Percentiles rank a stretch among this genome's conserved stretches.
Evolutionary conservation across 1,140 invertebrate species (phyloP).

Genomic region (Trachelipus rathkii): DNA sequence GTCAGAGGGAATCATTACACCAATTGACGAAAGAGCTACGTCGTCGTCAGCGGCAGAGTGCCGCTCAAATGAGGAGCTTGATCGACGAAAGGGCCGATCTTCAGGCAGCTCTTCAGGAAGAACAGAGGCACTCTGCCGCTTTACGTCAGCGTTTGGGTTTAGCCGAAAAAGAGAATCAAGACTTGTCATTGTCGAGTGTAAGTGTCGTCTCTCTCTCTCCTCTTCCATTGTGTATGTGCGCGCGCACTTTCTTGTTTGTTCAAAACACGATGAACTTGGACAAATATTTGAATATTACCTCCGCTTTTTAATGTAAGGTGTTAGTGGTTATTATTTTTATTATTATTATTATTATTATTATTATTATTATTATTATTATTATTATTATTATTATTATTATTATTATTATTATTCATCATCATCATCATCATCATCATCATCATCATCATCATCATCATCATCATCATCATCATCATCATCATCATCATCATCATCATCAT

Average conservation of each 20-base stretch:
- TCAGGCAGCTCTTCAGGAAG: conserved; percentile 76
- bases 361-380: background rate
- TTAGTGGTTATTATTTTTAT: background rate
- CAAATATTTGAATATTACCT: no score
- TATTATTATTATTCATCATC: no score
- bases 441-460: no score
- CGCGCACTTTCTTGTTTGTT: background rate
- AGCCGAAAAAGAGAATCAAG: conserved; percentile 72
- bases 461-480: no score
- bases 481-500: no score
- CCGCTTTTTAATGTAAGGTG: no score
- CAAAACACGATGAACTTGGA: background rate
- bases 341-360: background rate
- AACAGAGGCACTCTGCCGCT: conserved; percentile 69
- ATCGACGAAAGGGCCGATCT: conserved; percentile 87
- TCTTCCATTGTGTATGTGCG: no score
- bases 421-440: no score
- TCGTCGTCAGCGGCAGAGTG: conserved; percentile 73
- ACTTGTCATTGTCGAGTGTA: conserved; percentile 53
- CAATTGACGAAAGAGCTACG: conserved; percentile 74
- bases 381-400: no score
- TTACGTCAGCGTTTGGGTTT: conserved; percentile 65
- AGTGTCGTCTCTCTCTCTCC: background rate
- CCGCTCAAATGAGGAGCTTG: conserved; percentile 74
- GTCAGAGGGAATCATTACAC: conserved; percentile 76